A percentile compares a stretch with the other conserved stretches of the same genome.
These are phyloP conservation scores for Vidua macroura DNA, from an alignment of 2,113 vertebrate genomes.

Conservation along the genomic window DNA sequence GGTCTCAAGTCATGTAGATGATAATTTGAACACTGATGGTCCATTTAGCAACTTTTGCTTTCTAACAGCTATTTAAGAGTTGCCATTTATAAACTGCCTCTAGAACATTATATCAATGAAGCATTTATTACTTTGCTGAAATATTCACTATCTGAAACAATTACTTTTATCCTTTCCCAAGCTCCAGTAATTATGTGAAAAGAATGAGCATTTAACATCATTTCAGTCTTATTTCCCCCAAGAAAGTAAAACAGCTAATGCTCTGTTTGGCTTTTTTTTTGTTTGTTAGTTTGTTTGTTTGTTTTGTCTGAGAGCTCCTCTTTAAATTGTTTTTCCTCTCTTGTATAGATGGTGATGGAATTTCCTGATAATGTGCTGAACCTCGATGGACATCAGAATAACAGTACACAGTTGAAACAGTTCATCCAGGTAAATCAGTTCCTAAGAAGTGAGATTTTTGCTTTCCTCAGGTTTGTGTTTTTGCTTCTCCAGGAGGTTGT, in stretches of 20 bases:
- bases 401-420: conserved; percentile 84
- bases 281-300: neutral
- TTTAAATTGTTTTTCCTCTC: neutral
- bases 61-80: neutral
- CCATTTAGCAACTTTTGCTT: neutral
- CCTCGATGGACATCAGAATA: conserved; percentile 87
- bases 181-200: neutral
- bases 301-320: neutral
- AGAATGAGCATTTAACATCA: neutral
- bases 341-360: conserved; percentile 95
- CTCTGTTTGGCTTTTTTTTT: neutral
- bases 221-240: neutral
- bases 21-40: neutral
- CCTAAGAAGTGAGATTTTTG: neutral
- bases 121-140: neutral
- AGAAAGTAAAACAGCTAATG: neutral
- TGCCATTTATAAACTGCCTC: neutral
- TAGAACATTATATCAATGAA: neutral
- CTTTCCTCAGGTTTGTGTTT: neutral
- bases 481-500: neutral
- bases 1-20: neutral
- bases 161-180: neutral
- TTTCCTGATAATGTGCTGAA: conserved; percentile 90
- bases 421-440: conserved; percentile 85
- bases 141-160: neutral